phyloP scores from a whole-genome alignment of 2,797 vertebrate genomes.

The Poeciliopsis paucimaculata region DNA sequence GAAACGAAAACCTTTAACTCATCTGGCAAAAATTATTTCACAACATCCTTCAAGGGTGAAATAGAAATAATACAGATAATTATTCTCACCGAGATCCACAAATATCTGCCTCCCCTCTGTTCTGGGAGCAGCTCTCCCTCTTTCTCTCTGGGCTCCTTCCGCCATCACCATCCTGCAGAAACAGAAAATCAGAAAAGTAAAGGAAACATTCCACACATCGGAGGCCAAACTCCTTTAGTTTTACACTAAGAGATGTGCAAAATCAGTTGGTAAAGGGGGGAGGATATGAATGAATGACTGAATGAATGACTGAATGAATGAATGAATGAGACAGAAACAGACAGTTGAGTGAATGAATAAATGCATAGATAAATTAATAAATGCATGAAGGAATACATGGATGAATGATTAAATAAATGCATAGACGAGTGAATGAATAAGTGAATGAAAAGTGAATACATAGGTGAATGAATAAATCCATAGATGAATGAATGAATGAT shows the following conservation, averaged over 20 bases:
- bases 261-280: not conserved
- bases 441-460: too few relatives aligned
- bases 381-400: not conserved
- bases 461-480: too few relatives aligned
- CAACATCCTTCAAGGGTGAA: not conserved
- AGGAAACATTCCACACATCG: not conserved
- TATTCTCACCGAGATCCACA: slow-evolving; percentile 90
- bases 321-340: not conserved
- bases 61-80: not conserved
- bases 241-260: not conserved
- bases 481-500: too few relatives aligned
- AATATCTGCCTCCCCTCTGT: slow-evolving; percentile 90
- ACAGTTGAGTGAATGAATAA: not conserved
- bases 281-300: not conserved
- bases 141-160: slow-evolving; percentile 62
- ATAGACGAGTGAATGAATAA: too few relatives aligned
- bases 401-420: not conserved
- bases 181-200: not conserved
- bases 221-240: not conserved
- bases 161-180: slow-evolving; percentile 76
- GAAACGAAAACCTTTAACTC: not conserved
- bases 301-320: not conserved
- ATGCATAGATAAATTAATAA: not conserved
- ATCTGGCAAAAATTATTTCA: not conserved
- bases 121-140: slow-evolving; percentile 51